Percentiles rank a stretch among this genome's conserved stretches.
Evolutionary conservation across 2,113 vertebrate genomes (phyloP).

Genomic region (Corapipo altera): DNA sequence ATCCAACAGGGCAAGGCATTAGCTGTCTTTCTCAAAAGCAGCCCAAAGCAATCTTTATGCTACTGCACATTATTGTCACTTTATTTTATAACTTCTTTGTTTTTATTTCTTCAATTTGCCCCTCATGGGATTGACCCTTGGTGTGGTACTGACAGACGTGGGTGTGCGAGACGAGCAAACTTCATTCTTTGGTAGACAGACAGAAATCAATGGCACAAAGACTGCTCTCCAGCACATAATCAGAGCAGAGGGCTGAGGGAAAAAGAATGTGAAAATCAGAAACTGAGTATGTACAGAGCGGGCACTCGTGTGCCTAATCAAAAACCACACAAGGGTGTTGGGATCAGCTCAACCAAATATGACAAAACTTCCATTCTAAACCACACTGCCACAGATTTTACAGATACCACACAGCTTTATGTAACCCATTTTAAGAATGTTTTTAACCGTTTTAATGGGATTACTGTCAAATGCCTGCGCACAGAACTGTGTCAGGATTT

Average conservation of each 20-base stretch:
- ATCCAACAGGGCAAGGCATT: neutral
- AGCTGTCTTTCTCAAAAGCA: constrained; percentile 17
- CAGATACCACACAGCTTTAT: neutral
- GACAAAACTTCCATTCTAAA: neutral
- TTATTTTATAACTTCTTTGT: constrained; percentile 66
- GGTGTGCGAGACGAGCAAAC: constrained; percentile 17
- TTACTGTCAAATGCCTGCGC: neutral
- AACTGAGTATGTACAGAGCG: neutral
- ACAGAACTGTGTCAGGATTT: neutral
- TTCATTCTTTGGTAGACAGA: neutral
- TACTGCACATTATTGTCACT: constrained; percentile 54
- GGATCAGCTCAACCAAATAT: neutral
- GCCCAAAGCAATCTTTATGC: constrained; percentile 62
- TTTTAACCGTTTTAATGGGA: neutral
- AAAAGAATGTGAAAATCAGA: constrained; percentile 10
- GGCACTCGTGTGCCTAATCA: neutral
- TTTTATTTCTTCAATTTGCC: constrained; percentile 66
- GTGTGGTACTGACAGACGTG: constrained; percentile 26
- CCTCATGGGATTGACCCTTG: constrained; percentile 28
- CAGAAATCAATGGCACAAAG: constrained; percentile 44
- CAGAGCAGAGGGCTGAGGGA: neutral
- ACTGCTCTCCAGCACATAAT: constrained; percentile 22
- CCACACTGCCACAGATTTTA: neutral
- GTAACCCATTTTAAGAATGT: neutral
- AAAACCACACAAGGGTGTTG: neutral